Conservation (phyloP, 2,888 invertebrate genomes). For the Macrosoma leucophasiata region DNA sequence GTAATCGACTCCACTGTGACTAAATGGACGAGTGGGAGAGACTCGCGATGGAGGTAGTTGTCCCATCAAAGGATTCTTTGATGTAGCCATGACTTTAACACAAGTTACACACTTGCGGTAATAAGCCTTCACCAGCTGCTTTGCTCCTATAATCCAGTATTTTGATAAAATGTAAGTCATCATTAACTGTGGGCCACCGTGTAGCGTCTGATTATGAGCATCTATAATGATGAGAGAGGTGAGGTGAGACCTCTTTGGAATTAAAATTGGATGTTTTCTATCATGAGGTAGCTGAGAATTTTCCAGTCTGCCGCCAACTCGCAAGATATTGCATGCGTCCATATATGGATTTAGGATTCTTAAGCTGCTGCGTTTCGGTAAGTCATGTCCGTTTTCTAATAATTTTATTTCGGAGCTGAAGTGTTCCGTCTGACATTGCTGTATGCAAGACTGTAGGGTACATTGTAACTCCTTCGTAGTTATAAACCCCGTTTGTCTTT, state of each 20-base stretch:
- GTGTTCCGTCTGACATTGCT: slow-evolving; percentile 4
- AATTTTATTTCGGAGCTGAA: neutral
- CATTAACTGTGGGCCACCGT: slow-evolving; percentile 28
- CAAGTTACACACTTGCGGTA: slow-evolving; percentile 21
- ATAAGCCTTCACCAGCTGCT: slow-evolving; percentile 9
- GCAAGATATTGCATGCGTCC: slow-evolving; percentile 20
- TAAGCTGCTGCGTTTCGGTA: slow-evolving; percentile 6
- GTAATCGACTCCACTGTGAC: slow-evolving; percentile 25
- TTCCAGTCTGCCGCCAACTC: slow-evolving; percentile 27
- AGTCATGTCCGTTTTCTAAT: neutral
- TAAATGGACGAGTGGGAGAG: slow-evolving; percentile 22
- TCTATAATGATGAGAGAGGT: slow-evolving; percentile 19
- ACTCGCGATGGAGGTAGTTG: slow-evolving; percentile 23
- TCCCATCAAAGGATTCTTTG: slow-evolving; percentile 18
- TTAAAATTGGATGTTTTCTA: slow-evolving; percentile 27
- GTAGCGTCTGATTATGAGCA: slow-evolving; percentile 23
- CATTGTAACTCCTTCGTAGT: slow-evolving; percentile 13
- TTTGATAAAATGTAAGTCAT: slow-evolving; percentile 21
- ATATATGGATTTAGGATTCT: slow-evolving; percentile 22
- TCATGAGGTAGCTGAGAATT: slow-evolving; percentile 14
- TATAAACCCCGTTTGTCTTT: slow-evolving; percentile 4
- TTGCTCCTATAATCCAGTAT: slow-evolving; percentile 25
- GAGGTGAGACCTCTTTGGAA: slow-evolving; percentile 18
- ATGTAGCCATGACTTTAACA: slow-evolving; percentile 9
- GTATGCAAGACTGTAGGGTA: slow-evolving; percentile 12